These are phyloP conservation scores for Acleris holmiana DNA, from an alignment of 2,888 invertebrate species.

Conservation along the genomic window DNA sequence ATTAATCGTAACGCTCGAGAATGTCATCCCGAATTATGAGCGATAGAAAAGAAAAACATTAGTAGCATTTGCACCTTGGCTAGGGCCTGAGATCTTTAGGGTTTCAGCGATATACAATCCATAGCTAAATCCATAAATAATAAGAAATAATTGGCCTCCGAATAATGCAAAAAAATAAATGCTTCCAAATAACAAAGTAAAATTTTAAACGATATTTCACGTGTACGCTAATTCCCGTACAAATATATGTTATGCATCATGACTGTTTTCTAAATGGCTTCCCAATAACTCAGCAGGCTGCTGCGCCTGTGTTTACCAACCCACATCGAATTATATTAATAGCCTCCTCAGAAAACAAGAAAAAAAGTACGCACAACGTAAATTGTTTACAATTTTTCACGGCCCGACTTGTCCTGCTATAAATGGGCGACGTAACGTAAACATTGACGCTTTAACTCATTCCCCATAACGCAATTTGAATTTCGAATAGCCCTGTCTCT, in stretches of 20 bases:
- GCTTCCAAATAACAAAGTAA: no score
- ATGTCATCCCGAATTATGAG: no score
- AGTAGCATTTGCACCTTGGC: no score
- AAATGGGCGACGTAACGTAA: neutral
- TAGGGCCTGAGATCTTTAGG: no score
- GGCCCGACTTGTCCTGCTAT: neutral
- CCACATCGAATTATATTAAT: neutral
- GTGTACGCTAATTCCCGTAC: no score
- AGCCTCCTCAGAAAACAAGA: slow-evolving; percentile 5
- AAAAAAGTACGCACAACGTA: slow-evolving; percentile 1
- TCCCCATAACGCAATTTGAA: neutral
- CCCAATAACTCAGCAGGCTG: neutral
- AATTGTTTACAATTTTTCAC: neutral
- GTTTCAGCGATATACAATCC: no score
- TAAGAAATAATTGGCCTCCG: no score
- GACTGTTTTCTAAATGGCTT: neutral
- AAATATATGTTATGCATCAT: neutral
- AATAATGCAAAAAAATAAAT: no score
- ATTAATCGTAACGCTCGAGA: no score
- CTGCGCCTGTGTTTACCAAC: neutral
- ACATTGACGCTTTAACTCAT: neutral
- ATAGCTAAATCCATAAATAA: no score
- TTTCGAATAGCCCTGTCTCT: neutral
- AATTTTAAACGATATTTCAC: no score
- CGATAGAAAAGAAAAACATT: no score